Base-by-base conservation (phyloP, 1,140 invertebrate species). In the Aphelinus certus region DNA sequence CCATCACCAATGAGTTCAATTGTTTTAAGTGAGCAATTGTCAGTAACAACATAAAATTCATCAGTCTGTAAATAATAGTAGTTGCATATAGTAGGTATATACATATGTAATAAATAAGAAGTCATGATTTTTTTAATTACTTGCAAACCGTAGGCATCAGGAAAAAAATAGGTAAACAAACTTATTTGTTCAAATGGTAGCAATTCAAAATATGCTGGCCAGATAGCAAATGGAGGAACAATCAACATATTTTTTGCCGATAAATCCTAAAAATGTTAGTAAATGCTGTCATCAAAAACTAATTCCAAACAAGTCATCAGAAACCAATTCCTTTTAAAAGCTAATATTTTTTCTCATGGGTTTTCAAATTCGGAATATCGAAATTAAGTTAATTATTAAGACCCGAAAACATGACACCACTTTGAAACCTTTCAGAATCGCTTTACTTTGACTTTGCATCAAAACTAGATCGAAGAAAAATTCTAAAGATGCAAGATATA, bases 1-100 rank as follows among this genome's bases (percentile, higher is more conserved):
- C 83, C 83, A 62, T 86, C 83, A 0, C 84, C 84, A n/a, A 85
- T 76, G 10, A 85, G 69, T 68, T 85, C 83, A 3, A 80, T 76
- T 3, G 73, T 58, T 56, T 83, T 47, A 42, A 83, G 42, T 3
- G 79, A 73, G 57, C 77, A 79, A 72, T 84, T 86, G 55, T 84
- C 80, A 26, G 80, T 80, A 26, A 85, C 53, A 51, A 82, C 71
- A n/a, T 80, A 81, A 3, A 85, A 64, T 70, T 84, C 80, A 45
- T 85, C 82, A 3, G 77, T 76, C 82, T 84, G 64, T 3, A 63
- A 51, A 55, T 61, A 65, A 53, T 51, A 66, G 10, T 74, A 49
- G 56, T 67, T 26, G 26, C 26, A 26, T 26, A 26, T 26, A 26
- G 26, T 26, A 26, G 26, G 26, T 26, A 26, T 0, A 26, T 26